Conservation (phyloP, 2,113 vertebrate species). For the Rana temporaria region DNA sequence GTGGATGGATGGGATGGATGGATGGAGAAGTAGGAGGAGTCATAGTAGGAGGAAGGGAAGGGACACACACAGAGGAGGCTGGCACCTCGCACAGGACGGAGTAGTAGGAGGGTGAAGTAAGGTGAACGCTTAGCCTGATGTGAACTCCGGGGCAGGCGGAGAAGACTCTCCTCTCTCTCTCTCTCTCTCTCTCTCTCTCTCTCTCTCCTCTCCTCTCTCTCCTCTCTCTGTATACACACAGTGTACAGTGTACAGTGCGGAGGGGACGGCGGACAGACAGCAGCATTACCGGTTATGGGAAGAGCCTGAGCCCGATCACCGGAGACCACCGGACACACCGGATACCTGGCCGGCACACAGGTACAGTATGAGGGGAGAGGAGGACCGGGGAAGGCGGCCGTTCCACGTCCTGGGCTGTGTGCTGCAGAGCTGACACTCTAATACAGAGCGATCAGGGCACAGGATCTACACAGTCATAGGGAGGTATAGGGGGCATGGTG, state of each 20-base stretch:
- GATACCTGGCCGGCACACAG: neutral
- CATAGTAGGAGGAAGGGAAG: neutral
- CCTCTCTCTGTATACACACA: conserved; percentile 36
- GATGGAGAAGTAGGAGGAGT: neutral
- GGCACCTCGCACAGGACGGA: conserved; percentile 24
- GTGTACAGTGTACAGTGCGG: neutral
- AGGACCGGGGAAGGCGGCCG: neutral
- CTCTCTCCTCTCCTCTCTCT: too few relatives aligned
- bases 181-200: too few relatives aligned
- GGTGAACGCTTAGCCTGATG: conserved; percentile 34
- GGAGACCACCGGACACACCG: neutral
- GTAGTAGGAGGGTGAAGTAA: conserved; percentile 50
- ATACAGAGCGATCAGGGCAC: neutral
- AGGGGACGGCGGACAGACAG: neutral
- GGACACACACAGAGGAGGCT: conserved; percentile 39
- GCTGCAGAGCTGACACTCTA: neutral
- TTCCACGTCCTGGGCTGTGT: neutral
- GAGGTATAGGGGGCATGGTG: too few relatives aligned
- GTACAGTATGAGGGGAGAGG: conserved; percentile 10
- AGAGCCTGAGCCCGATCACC: too few relatives aligned
- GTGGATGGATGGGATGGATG: too few relatives aligned
- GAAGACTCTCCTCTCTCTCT: neutral
- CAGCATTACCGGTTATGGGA: neutral
- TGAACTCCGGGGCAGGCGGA: conserved; percentile 51
- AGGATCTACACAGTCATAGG: neutral